Base-by-base conservation (phyloP, 1,140 invertebrate genomes). In the Trissolcus basalis region DNA sequence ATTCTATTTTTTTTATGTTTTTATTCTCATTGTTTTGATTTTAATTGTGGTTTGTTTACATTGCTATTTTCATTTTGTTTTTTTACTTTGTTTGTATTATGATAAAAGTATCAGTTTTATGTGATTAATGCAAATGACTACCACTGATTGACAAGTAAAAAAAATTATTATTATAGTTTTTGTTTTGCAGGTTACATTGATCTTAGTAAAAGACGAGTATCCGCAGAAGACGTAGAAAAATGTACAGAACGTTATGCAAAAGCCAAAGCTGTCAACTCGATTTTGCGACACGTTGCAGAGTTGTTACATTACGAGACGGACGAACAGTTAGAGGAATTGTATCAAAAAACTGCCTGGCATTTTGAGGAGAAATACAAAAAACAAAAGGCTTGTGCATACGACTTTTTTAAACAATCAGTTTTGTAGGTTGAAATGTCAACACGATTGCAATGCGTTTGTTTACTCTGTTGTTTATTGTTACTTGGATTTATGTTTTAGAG, bases 331-430 rank as follows among this genome's bases (percentile, higher is more conserved):
- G 98, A 99, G 83, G 95, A 98, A 67, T 89, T 99, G 0, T 99
- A 99, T 87, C 92, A 94, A 78, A 97, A 97, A 82, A 99, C 98
- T n/a, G 98, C 98, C 0, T 99, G 98, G 98, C 91, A 94, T 85
- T 99, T 99, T 90, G 98, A 99, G 88, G 95, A 96, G 80, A 99
- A 99, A 88, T 95, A 96, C 82, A 99, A 98, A 84, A 98, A 97
- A 85, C 91, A 92, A 9, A 90, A 91, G 74, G 94, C 94, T 14
- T 96, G 95, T 39, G 96, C 97, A 47, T 99, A 98, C 89, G 98
- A 99, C 87, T 96, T 96, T 77, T 99, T 99, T 84, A 99, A 99
- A 89, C 96, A 98, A 89, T 96, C 97, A 80, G 97, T 99, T 50
- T 91, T 94, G 97, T 98, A 91, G 92, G 95, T 91, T 35, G n/a